phyloP scores from a whole-genome alignment of 2,797 vertebrate species.

The Etheostoma nigrum region DNA sequence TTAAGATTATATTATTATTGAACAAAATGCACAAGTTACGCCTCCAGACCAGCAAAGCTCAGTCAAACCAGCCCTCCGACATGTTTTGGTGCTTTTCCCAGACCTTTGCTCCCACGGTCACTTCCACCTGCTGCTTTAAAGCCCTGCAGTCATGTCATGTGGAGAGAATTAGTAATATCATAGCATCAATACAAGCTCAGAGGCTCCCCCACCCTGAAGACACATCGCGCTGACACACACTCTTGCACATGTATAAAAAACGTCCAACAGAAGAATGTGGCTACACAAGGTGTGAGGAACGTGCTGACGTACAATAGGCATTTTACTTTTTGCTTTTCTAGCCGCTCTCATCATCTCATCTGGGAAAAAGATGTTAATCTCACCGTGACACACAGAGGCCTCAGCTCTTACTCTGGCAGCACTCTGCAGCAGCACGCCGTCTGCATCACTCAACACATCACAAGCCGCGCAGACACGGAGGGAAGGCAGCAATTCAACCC shows the following conservation, averaged over 20 bases:
- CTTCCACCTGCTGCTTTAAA: constrained; percentile 17
- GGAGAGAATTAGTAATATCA: constrained; percentile 1
- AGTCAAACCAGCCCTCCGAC: constrained; percentile 14
- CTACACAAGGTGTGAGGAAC: neutral
- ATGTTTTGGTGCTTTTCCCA: constrained; percentile 29
- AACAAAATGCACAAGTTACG: neutral
- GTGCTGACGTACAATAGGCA: constrained; percentile 4
- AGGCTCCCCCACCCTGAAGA: neutral
- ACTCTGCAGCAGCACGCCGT: constrained; percentile 12
- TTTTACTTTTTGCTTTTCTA: constrained; percentile 13
- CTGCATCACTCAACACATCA: constrained; percentile 9
- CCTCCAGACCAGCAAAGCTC: constrained; percentile 16
- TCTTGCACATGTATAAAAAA: neutral
- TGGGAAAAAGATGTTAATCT: constrained; percentile 32
- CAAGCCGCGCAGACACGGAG: neutral
- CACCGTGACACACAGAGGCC: constrained; percentile 16
- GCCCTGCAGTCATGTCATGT: neutral
- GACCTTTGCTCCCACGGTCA: constrained; percentile 29
- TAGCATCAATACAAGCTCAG: neutral
- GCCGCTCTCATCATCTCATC: constrained; percentile 18
- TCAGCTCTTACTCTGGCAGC: constrained; percentile 30
- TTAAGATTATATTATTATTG: neutral
- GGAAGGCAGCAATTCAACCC: neutral
- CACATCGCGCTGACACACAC: neutral
- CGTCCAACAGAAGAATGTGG: neutral